Evolutionary conservation across 2,113 vertebrate species (phyloP), one percentile per base, ranked within the genome.

Genomic region (Acanthochromis polyacanthus): DNA sequence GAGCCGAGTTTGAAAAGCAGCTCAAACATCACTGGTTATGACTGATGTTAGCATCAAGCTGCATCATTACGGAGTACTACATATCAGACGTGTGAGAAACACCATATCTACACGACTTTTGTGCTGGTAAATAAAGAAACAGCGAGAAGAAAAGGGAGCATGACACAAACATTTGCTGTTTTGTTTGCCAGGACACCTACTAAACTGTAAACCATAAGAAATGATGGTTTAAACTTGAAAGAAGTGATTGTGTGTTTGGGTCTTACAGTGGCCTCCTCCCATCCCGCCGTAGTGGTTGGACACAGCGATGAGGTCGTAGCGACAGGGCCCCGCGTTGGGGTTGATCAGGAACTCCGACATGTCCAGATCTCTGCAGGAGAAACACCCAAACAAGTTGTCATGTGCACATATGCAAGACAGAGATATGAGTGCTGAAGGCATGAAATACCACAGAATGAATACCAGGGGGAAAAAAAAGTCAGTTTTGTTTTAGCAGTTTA

Each of bases 201-300:
- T 36, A 10, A 8, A 36, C 2, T 9, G 7, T 36, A 8, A 36
- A 36, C 32, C 9, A 36, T 30, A 4, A 30, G 4, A 30, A 30
- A 30, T 36, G 32, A 14, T 43, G 40, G 40, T 14, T 12, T 4
- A 15, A 14, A 43, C 4, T 3, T 43, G 14, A 43, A 43, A 15
- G 38, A 43, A 43, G 40, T 12, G 4, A 14, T 15, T 43, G 16
- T 50, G n/a, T 48, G 28, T 43, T 68, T 11, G 10, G 52, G 57
- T 55, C 98, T 98, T 95, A 99, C 98, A 99, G 71, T 99, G 98
- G 80, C 98, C 98, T 86, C 98, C 98, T 84, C 98, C 98, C 98
- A 99, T 98, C 70, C 98, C 98, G 87, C 98, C 98, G 23, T 99
- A 99, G 93, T 99, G 98, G 95, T 99, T 99, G 83, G 98, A 99